Base-by-base conservation (phyloP, 1,140 invertebrate species). In the Drosophila bipectinata region DNA sequence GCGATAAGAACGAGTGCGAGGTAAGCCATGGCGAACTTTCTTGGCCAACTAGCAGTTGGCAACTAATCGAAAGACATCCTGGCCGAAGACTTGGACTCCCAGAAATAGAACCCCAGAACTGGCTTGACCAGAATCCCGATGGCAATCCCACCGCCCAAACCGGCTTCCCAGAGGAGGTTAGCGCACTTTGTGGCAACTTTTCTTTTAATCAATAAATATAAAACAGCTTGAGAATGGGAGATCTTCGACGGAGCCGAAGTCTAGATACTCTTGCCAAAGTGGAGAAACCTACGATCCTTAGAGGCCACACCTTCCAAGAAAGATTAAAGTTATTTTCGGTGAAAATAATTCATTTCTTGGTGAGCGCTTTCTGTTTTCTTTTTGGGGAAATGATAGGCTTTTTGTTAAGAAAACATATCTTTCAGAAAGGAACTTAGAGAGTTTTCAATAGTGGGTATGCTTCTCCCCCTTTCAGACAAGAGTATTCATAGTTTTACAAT, bases 41-140 rank as follows among this genome's bases (percentile, higher is more conserved):
- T 57, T 58, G 49, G 78, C 75, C 84, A 83, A 88, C 66, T 79
- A 48, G 62, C 79, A 71, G 62, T 79, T 75, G 83, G 71, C 79
- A 87, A 87, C 82, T 87, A 59, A 85, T 57, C 32, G 18, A 26
- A 64, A 39, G 24, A 34, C 10, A 63, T 82, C 79, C 72, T 77
- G 55, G 62, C 15, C 53, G 67, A 66, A 59, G 53, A 74, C 56
- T 30, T 28, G 26, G 60, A 63, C 60, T 66, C 58, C 58, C 55
- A 37, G 28, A 48, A 18, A 10, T 28, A 8, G 30, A 32, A 26
- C 45, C 26, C 24, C 41, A 71, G 73, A 88, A 85, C 82, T 54
- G 77, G 81, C 61, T 80, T 34, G 72, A 67, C 63, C 21, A 53
- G 47, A 67, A 64, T 60, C 30, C n/a, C 8, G 15, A n/a, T 52